Conservation (phyloP, 2,113 vertebrate genomes). For the Prochilodus magdalenae region DNA sequence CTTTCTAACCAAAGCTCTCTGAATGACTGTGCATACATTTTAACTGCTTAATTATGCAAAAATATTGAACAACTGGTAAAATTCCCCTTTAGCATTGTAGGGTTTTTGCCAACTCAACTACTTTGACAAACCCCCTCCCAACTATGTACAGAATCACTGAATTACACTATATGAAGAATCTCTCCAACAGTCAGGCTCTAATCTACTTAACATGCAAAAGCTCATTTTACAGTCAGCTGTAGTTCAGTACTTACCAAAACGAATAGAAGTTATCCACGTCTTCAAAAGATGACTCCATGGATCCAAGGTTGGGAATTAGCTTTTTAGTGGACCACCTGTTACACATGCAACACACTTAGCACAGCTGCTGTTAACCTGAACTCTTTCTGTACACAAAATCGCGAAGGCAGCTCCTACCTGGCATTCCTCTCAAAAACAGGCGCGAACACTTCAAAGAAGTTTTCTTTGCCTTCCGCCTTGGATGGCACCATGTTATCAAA, state of each 20-base stretch:
- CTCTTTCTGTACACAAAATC: not conserved
- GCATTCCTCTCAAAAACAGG: conserved; percentile 94
- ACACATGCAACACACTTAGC: not conserved
- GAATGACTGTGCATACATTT: too few species aligned
- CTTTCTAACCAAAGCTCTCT: too few species aligned
- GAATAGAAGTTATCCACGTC: conserved; percentile 98
- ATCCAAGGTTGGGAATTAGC: conserved; percentile 87
- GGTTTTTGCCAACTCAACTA: too few species aligned
- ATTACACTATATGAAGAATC: too few species aligned
- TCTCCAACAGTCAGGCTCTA: too few species aligned
- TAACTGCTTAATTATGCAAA: too few species aligned
- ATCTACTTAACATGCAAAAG: too few species aligned
- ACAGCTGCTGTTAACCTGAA: too few species aligned
- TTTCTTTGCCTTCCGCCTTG: conserved; percentile 94
- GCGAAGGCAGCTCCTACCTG: conserved; percentile 74
- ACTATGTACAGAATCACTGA: too few species aligned
- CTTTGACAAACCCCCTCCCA: too few species aligned
- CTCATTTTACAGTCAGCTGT: not conserved
- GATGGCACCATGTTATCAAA: conserved; percentile 94
- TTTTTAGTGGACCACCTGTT: conserved; percentile 93
- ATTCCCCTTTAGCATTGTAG: too few species aligned
- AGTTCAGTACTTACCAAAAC: conserved; percentile 85
- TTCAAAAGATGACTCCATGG: conserved; percentile 88
- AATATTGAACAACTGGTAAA: too few species aligned
- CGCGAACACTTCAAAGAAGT: conserved; percentile 90